These are phyloP conservation scores for Alethe castanea DNA, from an alignment of 2,113 vertebrate species.

Conservation along the genomic window DNA sequence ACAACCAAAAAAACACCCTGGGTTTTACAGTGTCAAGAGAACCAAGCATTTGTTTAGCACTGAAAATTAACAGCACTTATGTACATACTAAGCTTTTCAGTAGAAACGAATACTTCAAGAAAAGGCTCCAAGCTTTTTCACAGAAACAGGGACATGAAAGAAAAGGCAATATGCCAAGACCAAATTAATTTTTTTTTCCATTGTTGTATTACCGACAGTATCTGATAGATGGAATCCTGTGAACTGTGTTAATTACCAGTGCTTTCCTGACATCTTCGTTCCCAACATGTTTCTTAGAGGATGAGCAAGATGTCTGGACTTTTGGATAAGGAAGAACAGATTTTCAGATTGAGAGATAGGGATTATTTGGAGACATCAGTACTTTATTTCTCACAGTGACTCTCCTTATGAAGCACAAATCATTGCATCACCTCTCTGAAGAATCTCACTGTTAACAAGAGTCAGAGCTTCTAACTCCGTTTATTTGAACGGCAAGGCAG, in stretches of 20 bases:
- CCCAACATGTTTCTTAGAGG: neutral
- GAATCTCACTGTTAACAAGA: neutral
- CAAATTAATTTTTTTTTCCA: neutral
- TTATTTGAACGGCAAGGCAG: neutral
- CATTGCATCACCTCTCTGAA: neutral
- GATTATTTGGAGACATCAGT: neutral
- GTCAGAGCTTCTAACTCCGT: neutral
- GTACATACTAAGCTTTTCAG: neutral
- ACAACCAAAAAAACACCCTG: neutral
- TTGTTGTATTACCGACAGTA: neutral
- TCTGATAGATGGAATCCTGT: neutral
- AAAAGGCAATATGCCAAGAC: neutral
- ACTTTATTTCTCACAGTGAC: neutral
- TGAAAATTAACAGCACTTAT: neutral
- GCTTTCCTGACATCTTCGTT: neutral
- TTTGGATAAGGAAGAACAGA: neutral
- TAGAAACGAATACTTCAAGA: neutral
- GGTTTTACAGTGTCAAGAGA: neutral
- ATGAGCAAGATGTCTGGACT: neutral
- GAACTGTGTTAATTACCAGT: neutral
- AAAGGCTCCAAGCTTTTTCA: neutral
- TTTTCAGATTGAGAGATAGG: neutral
- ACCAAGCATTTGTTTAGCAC: neutral
- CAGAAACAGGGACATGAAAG: neutral
- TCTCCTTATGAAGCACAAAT: neutral